Base-by-base conservation (phyloP, 1,140 invertebrate species). In the Steinernema khuongi region DNA sequence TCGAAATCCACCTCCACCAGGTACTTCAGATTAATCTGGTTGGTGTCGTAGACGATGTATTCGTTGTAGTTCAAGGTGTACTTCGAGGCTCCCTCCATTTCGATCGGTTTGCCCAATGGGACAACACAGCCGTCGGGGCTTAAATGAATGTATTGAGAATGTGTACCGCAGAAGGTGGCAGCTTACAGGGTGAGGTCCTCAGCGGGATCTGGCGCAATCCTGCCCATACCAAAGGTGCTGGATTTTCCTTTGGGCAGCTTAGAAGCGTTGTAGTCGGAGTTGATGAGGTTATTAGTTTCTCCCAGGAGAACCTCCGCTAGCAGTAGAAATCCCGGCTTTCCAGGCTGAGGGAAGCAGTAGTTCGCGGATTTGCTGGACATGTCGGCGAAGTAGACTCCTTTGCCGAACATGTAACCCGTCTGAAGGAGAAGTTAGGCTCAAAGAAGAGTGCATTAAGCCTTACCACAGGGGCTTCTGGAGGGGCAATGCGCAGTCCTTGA, bases 331-430 rank as follows among this genome's bases (percentile, higher is more conserved):
- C 94, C 96, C 14, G 90, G 88, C 84, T 91, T 91, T 44, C 84
- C 79, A 0, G 87, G 87, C 67, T 88, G 90, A 0, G 94, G 92
- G 78, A 89, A 91, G 88, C 95, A 97, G 86, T 97, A 98, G 86
- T 97, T 97, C 0, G 95, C 95, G 1, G 94, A 96, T 86, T 98
- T 98, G 0, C 94, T 94, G 0, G 97, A 94, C 93, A 96, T 96
- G 86, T 98, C 95, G 1, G 94, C 94, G 88, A 97, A 97, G 86
- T 97, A 97, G 50, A 90, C 90, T 85, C 87, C 87, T 81, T 88
- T 88, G 70, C 95, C 94, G 87, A 98, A 98, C 96, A 97, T 97
- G 87, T 97, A 97, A 79, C 95, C 94, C 36, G 92, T 93, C 71
- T 83, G 73, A 80, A 78, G 69, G 43, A 71, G 71, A 77, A 69